These are phyloP conservation scores for Cardiocondyla obscurior DNA, from an alignment of 1,140 invertebrate genomes.

Conservation along the genomic window DNA sequence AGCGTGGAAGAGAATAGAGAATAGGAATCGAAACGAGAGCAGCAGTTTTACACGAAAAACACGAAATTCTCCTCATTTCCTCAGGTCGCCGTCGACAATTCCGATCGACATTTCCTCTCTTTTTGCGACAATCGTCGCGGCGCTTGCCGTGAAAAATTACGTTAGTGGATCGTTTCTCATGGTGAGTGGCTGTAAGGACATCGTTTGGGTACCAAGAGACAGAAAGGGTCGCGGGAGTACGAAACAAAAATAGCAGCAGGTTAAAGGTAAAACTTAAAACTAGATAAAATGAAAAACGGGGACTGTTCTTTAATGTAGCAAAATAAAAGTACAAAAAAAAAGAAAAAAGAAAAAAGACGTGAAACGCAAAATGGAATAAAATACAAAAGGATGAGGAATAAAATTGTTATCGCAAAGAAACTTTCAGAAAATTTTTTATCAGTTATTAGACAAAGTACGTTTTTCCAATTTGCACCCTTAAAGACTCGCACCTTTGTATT, in stretches of 20 bases:
- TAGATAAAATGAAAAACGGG: background rate
- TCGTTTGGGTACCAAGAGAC: constrained; percentile 39
- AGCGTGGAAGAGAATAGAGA: constrained; percentile 55
- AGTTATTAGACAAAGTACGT: background rate
- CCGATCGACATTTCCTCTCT: constrained; percentile 52
- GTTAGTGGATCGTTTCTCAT: constrained; percentile 53
- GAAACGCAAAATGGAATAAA: background rate
- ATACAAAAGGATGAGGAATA: background rate
- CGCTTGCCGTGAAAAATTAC: constrained; percentile 52
- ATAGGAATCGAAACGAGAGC: constrained; percentile 48
- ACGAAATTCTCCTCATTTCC: constrained; percentile 56
- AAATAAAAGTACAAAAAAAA: too few relatives aligned
- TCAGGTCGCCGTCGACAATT: constrained; percentile 53
- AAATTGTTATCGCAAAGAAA: background rate
- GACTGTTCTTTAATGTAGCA: background rate
- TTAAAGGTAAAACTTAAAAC: constrained; percentile 11
- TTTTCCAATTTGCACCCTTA: background rate
- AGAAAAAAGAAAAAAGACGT: background rate
- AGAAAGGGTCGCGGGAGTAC: background rate
- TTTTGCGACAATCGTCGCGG: constrained; percentile 49
- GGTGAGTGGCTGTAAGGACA: constrained; percentile 38
- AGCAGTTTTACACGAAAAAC: constrained; percentile 53
- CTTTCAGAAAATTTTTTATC: background rate
- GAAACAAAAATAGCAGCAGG: constrained; percentile 21
- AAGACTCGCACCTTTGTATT: background rate